Evolutionary conservation across 2,888 invertebrate species (phyloP).

Genomic region (Danaus chrysippus): DNA sequence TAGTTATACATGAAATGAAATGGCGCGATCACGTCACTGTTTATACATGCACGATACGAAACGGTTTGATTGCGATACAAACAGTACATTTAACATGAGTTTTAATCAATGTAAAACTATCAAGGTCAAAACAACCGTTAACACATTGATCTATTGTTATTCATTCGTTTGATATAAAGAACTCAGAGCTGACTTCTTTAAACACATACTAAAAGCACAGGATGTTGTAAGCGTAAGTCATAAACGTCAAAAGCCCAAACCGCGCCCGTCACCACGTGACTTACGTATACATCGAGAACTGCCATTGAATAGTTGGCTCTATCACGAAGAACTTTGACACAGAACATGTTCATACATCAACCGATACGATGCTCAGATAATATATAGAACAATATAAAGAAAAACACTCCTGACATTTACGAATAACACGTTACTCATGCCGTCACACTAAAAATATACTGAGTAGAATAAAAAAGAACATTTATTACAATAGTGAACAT

Average conservation of each 20-base stretch:
- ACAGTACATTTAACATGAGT: no score
- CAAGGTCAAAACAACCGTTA: no score
- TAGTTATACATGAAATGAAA: conserved; percentile 16
- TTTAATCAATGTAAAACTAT: no score
- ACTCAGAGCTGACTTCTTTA: no score
- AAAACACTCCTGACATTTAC: conserved; percentile 73
- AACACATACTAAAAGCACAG: conserved; percentile 19
- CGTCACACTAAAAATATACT: conserved; percentile 72
- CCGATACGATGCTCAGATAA: conserved; percentile 34
- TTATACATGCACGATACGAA: conserved; percentile 33
- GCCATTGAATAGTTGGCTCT: conserved; percentile 66
- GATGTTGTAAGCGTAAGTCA: conserved; percentile 58
- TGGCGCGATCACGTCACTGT: conserved; percentile 31
- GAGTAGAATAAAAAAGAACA: conserved; percentile 52
- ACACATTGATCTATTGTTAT: no score
- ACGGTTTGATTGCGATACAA: conserved; percentile 53
- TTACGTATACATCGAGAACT: conserved; percentile 60
- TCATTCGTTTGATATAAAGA: no score
- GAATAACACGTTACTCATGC: conserved; percentile 70
- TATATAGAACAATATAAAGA: conserved; percentile 29
- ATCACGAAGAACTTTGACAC: conserved; percentile 64
- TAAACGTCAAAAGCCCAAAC: conserved; percentile 65
- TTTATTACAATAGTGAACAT: conserved; percentile 71
- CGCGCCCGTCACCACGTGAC: conserved; percentile 50
- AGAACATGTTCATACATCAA: conserved; percentile 54